Evolutionary conservation across 2,797 vertebrate species (phyloP), one percentile per base, ranked within the genome.

Genomic region (Anisognathus igniventris): DNA sequence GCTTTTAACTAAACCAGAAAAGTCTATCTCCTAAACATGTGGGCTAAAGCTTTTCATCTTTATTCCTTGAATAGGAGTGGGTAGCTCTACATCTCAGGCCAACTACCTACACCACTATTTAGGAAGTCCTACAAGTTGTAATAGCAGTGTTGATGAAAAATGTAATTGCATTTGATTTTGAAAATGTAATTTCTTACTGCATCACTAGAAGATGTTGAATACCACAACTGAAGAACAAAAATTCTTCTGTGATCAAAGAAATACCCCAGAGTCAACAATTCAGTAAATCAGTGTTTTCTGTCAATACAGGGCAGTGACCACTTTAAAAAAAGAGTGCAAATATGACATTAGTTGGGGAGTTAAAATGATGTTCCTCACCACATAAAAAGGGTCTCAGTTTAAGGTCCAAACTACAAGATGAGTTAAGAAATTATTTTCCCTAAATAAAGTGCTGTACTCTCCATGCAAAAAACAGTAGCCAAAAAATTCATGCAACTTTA

Each of bases 21-120:
- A 89, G 23, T 62, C 3, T 73, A 48, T 96, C 96, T 96, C 90
- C 82, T 64, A 96, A 96, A 96, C 70, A 95, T 64, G 37, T 42
- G 44, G 78, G 88, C 87, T 95, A 95, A 96, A 94, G 67, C 19
- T 93, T 96, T 95, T 90, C 93, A 25, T 93, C 92, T 95, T 96
- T 95, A 73, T 94, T 95, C 90, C 73, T 90, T 86, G 64, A 95
- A 92, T 12, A 95, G 22, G 8, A 78, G 22, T 61, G 96, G 56
- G 35, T 71, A 93, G 71, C 93, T 98, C 97, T 93, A 75, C 77
- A 96, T 92, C 92, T 96, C 92, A 93, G 91, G 88, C 94, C 96
- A 97, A 91, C 94, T 94, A 95, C 94, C 80, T 48, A 83, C 68
- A 78, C 47, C n/a, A 21, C 65, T 93, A 93, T 91, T 94, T 80